Evolutionary conservation across 1,140 invertebrate species (phyloP).

Genomic region (Drosophila oshimai): DNA sequence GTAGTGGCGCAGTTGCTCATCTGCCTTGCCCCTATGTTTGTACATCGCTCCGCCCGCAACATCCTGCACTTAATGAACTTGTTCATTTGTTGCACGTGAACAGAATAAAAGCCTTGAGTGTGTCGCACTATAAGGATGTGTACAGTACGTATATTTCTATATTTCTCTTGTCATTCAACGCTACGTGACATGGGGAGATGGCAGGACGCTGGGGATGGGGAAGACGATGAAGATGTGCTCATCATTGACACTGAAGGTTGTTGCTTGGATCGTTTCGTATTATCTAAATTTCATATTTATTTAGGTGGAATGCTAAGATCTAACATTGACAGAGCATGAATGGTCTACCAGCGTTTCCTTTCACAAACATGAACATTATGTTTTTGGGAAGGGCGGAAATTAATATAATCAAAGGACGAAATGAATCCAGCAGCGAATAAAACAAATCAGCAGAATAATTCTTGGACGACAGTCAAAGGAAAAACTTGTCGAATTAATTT

Average conservation of each 20-base stretch:
- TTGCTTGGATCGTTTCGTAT: slow-evolving; percentile 11
- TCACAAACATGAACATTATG: background rate
- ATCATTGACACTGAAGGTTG: slow-evolving; percentile 14
- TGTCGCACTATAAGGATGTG: slow-evolving; percentile 14
- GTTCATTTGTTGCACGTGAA: slow-evolving; percentile 70
- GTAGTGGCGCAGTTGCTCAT: slow-evolving; percentile 9
- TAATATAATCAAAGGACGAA: slow-evolving; percentile 10
- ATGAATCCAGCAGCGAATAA: slow-evolving; percentile 18
- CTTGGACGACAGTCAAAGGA: slow-evolving; percentile 14
- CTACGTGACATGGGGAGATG: slow-evolving; percentile 36
- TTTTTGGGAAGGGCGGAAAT: background rate
- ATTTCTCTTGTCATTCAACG: slow-evolving; percentile 47
- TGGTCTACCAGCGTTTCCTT: background rate
- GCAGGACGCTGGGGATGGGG: slow-evolving; percentile 4
- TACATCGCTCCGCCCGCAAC: background rate
- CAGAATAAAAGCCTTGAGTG: slow-evolving; percentile 52
- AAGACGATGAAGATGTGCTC: slow-evolving; percentile 14
- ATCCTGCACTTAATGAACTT: slow-evolving; percentile 65
- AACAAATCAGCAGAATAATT: slow-evolving; percentile 27
- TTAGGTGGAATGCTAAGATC: background rate
- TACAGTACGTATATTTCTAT: slow-evolving; percentile 54
- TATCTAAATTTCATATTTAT: slow-evolving; percentile 45
- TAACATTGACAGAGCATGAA: slow-evolving; percentile 5
- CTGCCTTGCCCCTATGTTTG: background rate
- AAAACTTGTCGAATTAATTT: slow-evolving; percentile 39